Conservation (phyloP, 1,140 invertebrate species). For the Pseudachorutes palmiensis region DNA sequence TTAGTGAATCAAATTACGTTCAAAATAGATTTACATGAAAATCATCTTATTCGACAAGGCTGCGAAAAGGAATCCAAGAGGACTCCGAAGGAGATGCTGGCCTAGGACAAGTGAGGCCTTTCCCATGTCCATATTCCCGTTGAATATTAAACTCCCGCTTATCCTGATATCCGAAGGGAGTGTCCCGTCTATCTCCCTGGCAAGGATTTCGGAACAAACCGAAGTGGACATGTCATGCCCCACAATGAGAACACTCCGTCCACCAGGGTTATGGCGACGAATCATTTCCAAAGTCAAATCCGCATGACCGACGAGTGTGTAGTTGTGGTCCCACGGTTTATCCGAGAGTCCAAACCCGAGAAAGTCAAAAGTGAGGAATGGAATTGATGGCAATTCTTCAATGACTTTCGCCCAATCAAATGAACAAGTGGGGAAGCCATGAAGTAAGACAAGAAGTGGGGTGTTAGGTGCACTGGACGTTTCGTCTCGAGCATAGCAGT, state of each 20-base stretch:
- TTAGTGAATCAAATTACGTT: too few species aligned
- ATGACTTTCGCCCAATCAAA: constrained; percentile 21
- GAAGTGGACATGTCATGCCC: constrained; percentile 27
- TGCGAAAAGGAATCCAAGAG: constrained; percentile 14
- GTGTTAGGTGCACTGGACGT: background rate
- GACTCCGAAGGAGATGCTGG: constrained; percentile 18
- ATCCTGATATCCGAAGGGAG: background rate
- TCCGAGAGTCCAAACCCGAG: constrained; percentile 24
- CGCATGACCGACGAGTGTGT: constrained; percentile 21
- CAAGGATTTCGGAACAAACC: constrained; percentile 20
- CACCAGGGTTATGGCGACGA: background rate
- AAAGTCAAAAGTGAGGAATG: constrained; percentile 21
- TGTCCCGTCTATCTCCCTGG: constrained; percentile 16
- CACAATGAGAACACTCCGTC: constrained; percentile 12
- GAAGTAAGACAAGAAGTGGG: constrained; percentile 15
- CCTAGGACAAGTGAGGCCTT: constrained; percentile 21
- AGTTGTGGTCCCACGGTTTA: constrained; percentile 20
- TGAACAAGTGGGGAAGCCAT: constrained; percentile 24
- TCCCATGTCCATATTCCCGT: constrained; percentile 27
- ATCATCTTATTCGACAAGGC: background rate
- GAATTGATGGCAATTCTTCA: background rate
- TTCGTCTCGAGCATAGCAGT: background rate
- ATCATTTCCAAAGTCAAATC: constrained; percentile 20
- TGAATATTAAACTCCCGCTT: constrained; percentile 21
- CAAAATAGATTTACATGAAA: background rate